Base-by-base conservation (phyloP, 2,797 vertebrate species). In the Calcarius lapponicus region DNA sequence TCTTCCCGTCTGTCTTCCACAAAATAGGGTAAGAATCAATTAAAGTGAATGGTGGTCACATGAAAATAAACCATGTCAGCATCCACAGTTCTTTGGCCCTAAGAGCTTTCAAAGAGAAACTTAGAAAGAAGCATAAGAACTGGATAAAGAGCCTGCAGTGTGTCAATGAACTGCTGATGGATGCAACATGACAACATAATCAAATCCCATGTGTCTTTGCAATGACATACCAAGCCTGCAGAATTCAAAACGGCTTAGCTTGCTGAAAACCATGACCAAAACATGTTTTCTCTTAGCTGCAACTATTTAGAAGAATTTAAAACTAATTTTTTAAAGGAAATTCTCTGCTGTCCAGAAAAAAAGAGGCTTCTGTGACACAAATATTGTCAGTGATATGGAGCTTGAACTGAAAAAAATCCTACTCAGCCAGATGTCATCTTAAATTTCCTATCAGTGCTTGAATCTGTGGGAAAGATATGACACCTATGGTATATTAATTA, bases 221-320 rank as follows among this genome's bases (percentile, higher is more conserved):
- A 93, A 85, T 80, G 96, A 95, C 97, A 95, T 65, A 92, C 95
- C 95, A 95, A 93, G 88, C 69, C 69, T 95, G 70, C 51, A 90
- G 75, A 95, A 97, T 91, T 97, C 66, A 94, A 95, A 97, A 92
- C 0, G 7, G 79, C 50, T 62, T 80, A 78, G 78, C 81, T 96
- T 96, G 90, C 92, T 86, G 83, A 95, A 96, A 96, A 45, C 76
- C 83, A 74, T 93, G 93, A 64, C 53, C 61, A 86, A 94, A 94
- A 82, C 58, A 62, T 96, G 97, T 95, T 97, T 97, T 96, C 88
- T 97, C 56, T 97, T 97, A 97, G 94, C 88, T 96, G 76, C 58
- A 71, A 90, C 64, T 88, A 88, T 45, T 91, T 93, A 88, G 75
- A 89, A 93, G 80, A 61, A 86, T 76, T 85, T 87, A 71, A 97